A percentile compares a stretch with the other conserved stretches of the same genome.
Evolutionary conservation across 2,797 vertebrate genomes (phyloP).

Genomic region (Bovichtus diacanthus): DNA sequence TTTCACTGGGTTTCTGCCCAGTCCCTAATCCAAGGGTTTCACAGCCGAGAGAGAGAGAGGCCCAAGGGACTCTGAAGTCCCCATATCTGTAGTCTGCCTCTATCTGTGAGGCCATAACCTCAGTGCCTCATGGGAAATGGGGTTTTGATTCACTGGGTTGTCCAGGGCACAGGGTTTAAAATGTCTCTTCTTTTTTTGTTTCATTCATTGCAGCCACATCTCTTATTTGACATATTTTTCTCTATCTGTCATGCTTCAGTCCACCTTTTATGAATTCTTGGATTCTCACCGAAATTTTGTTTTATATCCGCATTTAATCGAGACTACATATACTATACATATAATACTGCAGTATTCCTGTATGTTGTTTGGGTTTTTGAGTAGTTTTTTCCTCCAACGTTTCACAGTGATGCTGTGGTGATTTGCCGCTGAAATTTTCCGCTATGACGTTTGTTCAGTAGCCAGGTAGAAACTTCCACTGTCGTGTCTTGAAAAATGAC

Average conservation of each 20-base stretch:
- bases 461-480: conserved; percentile 38
- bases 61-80: conserved; percentile 34
- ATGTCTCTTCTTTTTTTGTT: conserved; percentile 17
- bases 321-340: background rate
- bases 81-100: conserved; percentile 43
- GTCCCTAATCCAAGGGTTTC: conserved; percentile 39
- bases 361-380: background rate
- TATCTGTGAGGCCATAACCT: conserved; percentile 53
- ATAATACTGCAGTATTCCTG: too few species aligned
- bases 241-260: conserved; percentile 13
- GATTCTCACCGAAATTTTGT: conserved; percentile 8
- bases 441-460: conserved; percentile 62
- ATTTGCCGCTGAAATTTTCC: conserved; percentile 10
- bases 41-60: conserved; percentile 7
- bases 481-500: conserved; percentile 31
- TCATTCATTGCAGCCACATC: conserved; percentile 26
- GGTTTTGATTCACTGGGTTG: conserved; percentile 60
- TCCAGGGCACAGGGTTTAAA: conserved; percentile 32
- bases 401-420: conserved; percentile 3
- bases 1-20: conserved; percentile 2
- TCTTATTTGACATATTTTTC: conserved; percentile 20
- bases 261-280: conserved; percentile 5
- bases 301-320: conserved; percentile 30
- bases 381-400: conserved; percentile 8
- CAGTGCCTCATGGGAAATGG: conserved; percentile 61